Conservation (phyloP, 1,140 invertebrate genomes). For the Drosophila albomicans region DNA sequence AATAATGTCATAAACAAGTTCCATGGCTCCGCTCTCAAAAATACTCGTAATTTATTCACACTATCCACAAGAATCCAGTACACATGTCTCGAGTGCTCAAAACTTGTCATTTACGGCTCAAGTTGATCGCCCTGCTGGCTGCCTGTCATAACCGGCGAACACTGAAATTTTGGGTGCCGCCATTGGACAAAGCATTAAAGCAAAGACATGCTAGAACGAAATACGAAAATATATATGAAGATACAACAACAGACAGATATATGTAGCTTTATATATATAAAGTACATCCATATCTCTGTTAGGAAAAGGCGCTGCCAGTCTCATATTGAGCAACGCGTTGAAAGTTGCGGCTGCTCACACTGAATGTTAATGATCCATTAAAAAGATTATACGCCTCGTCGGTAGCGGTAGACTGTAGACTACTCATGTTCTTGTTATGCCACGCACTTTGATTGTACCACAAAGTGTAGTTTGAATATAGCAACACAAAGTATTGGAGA, state of each 20-base stretch:
- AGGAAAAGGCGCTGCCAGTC: constrained; percentile 51
- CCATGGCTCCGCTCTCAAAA: constrained; percentile 9
- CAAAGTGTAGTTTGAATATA: constrained; percentile 2
- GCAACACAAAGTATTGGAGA: too few species aligned
- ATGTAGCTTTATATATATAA: constrained; percentile 5
- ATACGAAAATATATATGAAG: not conserved
- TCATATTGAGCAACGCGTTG: constrained; percentile 53
- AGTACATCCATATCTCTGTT: constrained; percentile 24
- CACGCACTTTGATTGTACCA: not conserved
- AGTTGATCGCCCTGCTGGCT: constrained; percentile 15
- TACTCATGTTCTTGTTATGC: constrained; percentile 37
- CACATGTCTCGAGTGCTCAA: constrained; percentile 26
- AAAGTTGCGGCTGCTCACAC: constrained; percentile 47
- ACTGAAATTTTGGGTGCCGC: constrained; percentile 55
- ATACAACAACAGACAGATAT: constrained; percentile 37
- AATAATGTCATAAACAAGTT: constrained; percentile 71
- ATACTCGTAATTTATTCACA: constrained; percentile 67
- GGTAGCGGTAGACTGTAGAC: constrained; percentile 43
- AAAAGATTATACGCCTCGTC: constrained; percentile 74
- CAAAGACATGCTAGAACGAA: constrained; percentile 38
- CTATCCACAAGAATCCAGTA: constrained; percentile 56
- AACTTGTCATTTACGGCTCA: constrained; percentile 15
- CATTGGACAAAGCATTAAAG: constrained; percentile 3
- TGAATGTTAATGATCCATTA: constrained; percentile 82
- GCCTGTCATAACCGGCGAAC: constrained; percentile 27